These are phyloP conservation scores for Gephyroberyx darwinii DNA, from an alignment of 2,797 vertebrate genomes.

Conservation along the genomic window DNA sequence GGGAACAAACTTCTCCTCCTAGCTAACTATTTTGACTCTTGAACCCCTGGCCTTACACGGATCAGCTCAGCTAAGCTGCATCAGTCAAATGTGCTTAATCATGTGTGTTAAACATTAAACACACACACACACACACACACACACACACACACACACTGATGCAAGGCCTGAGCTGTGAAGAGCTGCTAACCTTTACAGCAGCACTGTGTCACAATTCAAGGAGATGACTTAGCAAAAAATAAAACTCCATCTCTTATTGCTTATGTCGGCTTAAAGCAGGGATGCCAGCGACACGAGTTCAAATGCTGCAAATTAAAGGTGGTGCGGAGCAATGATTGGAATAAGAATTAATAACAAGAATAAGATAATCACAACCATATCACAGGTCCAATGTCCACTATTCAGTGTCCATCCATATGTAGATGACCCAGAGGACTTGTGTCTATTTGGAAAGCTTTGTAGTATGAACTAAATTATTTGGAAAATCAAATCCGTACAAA, in stretches of 20 bases:
- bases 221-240: slow-evolving; percentile 61
- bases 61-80: slow-evolving; percentile 38
- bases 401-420: slow-evolving; percentile 25
- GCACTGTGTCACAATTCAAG: slow-evolving; percentile 44
- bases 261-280: slow-evolving; percentile 68
- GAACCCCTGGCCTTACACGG: slow-evolving; percentile 28
- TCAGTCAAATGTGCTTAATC: slow-evolving; percentile 64
- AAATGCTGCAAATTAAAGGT: slow-evolving; percentile 33
- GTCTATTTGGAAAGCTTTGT: slow-evolving; percentile 4
- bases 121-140: slow-evolving; percentile 41
- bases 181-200: slow-evolving; percentile 55
- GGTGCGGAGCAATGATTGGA: slow-evolving; percentile 36
- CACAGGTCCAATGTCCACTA: slow-evolving; percentile 16
- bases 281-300: slow-evolving; percentile 30
- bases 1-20: slow-evolving; percentile 36
- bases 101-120: slow-evolving; percentile 67
- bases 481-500: not conserved
- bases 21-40: slow-evolving; percentile 32
- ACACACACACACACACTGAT: slow-evolving; percentile 5
- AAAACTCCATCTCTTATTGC: slow-evolving; percentile 64
- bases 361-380: slow-evolving; percentile 19
- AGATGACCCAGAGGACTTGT: slow-evolving; percentile 29
- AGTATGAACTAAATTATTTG: not conserved
- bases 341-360: slow-evolving; percentile 25
- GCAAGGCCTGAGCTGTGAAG: slow-evolving; percentile 47